Percentiles rank a stretch among this genome's conserved stretches.
These are phyloP conservation scores for Acanthurus lineatus DNA, from an alignment of 2,797 vertebrate species.

Conservation along the genomic window DNA sequence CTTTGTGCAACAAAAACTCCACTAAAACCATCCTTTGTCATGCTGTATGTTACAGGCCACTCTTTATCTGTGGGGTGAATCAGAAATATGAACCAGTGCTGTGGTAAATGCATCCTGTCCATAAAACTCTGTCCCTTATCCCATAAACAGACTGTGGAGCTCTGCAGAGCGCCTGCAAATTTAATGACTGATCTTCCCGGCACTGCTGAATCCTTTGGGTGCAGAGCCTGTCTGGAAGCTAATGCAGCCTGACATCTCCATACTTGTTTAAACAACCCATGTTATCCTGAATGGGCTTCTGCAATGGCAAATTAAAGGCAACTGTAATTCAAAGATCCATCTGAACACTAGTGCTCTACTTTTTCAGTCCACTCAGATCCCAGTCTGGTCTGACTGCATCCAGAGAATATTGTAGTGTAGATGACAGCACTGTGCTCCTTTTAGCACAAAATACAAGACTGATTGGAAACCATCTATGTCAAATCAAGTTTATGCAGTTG, in stretches of 20 bases:
- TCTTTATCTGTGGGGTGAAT: constrained; percentile 53
- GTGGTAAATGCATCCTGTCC: constrained; percentile 47
- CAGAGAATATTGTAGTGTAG: constrained; percentile 30
- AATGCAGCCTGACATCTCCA: constrained; percentile 82
- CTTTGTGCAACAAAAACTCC: constrained; percentile 1
- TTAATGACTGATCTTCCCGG: constrained; percentile 83
- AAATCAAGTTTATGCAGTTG: not conserved
- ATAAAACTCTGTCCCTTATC: constrained; percentile 40
- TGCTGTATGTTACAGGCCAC: constrained; percentile 14
- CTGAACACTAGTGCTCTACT: constrained; percentile 41
- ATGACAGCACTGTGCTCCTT: not conserved
- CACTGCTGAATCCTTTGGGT: constrained; percentile 74
- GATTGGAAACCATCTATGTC: constrained; percentile 5
- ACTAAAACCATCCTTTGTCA: constrained; percentile 14
- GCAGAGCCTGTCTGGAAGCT: constrained; percentile 69
- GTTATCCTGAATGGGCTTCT: constrained; percentile 55
- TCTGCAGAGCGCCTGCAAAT: constrained; percentile 74
- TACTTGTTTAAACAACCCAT: constrained; percentile 79
- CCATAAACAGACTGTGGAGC: constrained; percentile 57
- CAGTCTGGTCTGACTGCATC: constrained; percentile 17
- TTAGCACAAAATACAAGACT: constrained; percentile 15
- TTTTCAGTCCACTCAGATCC: constrained; percentile 30
- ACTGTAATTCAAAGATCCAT: constrained; percentile 34
- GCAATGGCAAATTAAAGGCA: constrained; percentile 70
- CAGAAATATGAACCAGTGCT: constrained; percentile 57